Base-by-base conservation (phyloP, 35 echinoderm and acorn worm genomes). In the Chiridota heheva region DNA sequence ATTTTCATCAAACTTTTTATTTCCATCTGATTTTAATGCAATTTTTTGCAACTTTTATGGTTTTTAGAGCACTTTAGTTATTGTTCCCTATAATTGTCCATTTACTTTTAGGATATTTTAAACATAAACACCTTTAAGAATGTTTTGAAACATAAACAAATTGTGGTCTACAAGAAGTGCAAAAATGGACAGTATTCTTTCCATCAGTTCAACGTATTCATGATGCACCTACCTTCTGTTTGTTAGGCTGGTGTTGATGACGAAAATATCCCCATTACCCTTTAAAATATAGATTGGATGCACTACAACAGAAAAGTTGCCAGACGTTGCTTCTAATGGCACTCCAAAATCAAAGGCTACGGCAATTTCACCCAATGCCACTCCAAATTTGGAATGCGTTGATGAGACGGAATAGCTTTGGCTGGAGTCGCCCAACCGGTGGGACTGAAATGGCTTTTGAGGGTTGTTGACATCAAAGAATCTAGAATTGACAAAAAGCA, bases 211-310 rank as follows among this genome's bases (percentile, higher is more conserved):
- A n/a, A n/a, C n/a, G n/a, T n/a, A n/a, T n/a, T n/a, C n/a, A n/a
- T n/a, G n/a, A 77, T 44, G 24, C 7, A 48, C 85, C 49, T 78
- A 96, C 92, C 92, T 86, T 38, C 77, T 84, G 40, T 83, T 87
- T 6, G 76, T 86, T 40, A 96, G 71, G 69, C 82, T 96, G 15
- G 83, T 96, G 42, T 45, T 22, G 37, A 96, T 57, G 22, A 96
- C 36, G 24, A 88, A 98, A 2, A 98, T 72, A 82, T 98, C 95
- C 6, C 95, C 95, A 77, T 98, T 98, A 0, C 95, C 95, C 48
- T 83, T 84, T 15, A 98, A 69, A 45, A 98, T 89, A 70, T 92
- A 98, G 10, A 98, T 43, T 29, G 95, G 95, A 73, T 88, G 86
- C 2, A 98, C 8, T 8, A 88, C 2, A 12, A 58, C 60, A 7